Base-by-base conservation (phyloP, 2,113 vertebrate genomes). In the Hemiscyllium ocellatum region DNA sequence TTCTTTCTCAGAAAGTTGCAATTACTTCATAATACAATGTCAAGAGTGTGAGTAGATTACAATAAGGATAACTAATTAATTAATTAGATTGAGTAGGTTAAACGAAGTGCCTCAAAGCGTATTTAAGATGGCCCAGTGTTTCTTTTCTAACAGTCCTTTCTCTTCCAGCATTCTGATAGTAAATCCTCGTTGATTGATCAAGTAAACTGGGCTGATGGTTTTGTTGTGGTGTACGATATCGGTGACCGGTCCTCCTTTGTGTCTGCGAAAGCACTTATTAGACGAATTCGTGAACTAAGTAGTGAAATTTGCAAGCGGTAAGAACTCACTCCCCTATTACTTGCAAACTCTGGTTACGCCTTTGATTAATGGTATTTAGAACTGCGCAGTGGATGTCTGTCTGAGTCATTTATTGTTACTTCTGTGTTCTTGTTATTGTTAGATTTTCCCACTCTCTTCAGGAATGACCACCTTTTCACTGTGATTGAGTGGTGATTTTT, bases 211-310 rank as follows among this genome's bases (percentile, higher is more conserved):
- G 98, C 98, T 4, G 98, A 99, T 20, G 98, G 98, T 2, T 98
- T 99, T 96, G 96, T 99, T 87, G 96, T 99, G 37, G 98, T 99
- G 66, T 99, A 98, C 0, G 98, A 98, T 97, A 99, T 99, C 97
- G 98, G 98, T 8, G 97, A 98, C 97, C 97, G 97, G 50, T 97
- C 98, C 4, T 98, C 98, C 0, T 98, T 99, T 96, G 97, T 98
- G 2, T 98, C 98, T 47, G 98, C 98, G 10, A 98, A 98, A 96
- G 97, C 98, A 0, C 96, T 98, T 33, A 96, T 99, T 19, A 98
- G 97, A 96, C 97, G 98, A 96, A 98, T 99, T 96, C 97, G 97
- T 89, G 98, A 98, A 95, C 96, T 97, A 50, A 97, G 97, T 29
- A 24, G 42, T 3, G 97, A 97, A 96, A 96, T 97, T 47, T 97